phyloP scores from a whole-genome alignment of 2,888 invertebrate species.

The Portevinia maculata region DNA sequence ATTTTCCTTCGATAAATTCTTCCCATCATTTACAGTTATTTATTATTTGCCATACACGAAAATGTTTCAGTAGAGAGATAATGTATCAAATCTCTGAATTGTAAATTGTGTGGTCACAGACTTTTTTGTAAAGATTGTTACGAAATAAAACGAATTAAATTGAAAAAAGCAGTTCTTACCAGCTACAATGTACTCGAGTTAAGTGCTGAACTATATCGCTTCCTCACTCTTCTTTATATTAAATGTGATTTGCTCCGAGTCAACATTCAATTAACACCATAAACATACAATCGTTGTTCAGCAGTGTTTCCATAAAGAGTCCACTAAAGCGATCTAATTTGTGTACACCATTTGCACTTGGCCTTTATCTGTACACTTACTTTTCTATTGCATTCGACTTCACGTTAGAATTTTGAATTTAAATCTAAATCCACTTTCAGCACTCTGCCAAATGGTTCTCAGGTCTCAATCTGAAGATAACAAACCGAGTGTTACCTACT shows the following conservation, averaged over 20 bases:
- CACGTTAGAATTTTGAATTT: background rate
- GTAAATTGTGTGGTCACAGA: no score
- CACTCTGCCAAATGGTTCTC: background rate
- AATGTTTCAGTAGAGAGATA: no score
- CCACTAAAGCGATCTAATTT: slow-evolving; percentile 32
- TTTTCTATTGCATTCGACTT: background rate
- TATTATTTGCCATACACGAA: no score
- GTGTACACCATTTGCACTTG: slow-evolving; percentile 23
- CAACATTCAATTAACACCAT: slow-evolving; percentile 39
- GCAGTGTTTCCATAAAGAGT: slow-evolving; percentile 13
- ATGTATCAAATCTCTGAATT: no score
- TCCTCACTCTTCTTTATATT: no score
- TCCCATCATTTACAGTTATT: no score
- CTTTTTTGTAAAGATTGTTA: no score
- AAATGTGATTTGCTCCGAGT: background rate
- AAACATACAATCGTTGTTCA: background rate
- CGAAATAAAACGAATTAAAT: no score
- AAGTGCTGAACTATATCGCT: no score
- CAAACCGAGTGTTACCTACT: slow-evolving; percentile 29
- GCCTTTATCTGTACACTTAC: background rate
- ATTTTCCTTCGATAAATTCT: no score
- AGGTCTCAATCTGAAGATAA: slow-evolving; percentile 36
- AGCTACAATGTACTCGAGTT: no score
- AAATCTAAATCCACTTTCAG: slow-evolving; percentile 11
- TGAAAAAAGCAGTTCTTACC: no score